These are phyloP conservation scores for Hypotaenidia philippensis DNA, from an alignment of 2,797 vertebrate genomes.

Conservation along the genomic window DNA sequence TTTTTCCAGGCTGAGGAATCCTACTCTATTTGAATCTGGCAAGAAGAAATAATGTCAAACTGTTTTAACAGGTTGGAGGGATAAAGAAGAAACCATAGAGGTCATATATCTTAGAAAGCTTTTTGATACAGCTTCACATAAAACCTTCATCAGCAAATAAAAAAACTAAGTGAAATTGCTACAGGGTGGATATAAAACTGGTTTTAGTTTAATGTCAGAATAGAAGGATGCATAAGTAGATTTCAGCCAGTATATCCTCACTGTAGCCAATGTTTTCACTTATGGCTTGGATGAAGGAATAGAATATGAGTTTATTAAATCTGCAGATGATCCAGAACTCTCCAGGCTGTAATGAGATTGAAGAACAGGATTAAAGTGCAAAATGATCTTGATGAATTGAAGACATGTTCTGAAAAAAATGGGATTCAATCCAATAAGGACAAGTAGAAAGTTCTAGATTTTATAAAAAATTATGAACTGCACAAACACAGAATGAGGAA, in stretches of 20 bases:
- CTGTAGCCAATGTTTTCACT: slow-evolving; percentile 24
- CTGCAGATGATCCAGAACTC: slow-evolving; percentile 35
- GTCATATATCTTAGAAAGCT: background rate
- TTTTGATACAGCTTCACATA: background rate
- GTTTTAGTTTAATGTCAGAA: slow-evolving; percentile 16
- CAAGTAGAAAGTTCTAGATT: background rate
- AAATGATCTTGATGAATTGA: slow-evolving; percentile 46
- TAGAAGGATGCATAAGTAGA: slow-evolving; percentile 2
- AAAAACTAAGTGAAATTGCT: slow-evolving; percentile 15
- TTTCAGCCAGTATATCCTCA: slow-evolving; percentile 4
- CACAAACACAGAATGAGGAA: background rate
- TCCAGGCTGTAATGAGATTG: slow-evolving; percentile 26
- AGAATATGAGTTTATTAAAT: slow-evolving; percentile 37
- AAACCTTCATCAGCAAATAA: slow-evolving; percentile 19
- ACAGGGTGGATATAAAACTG: background rate
- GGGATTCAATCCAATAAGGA: slow-evolving; percentile 22
- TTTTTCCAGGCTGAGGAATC: background rate
- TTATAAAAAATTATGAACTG: slow-evolving; percentile 5
- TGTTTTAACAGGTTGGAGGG: background rate
- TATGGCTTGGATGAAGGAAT: slow-evolving; percentile 24
- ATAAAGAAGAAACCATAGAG: background rate
- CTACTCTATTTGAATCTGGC: background rate
- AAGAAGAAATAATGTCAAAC: background rate
- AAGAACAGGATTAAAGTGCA: slow-evolving; percentile 46
- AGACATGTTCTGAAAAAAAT: slow-evolving; percentile 36